Percentiles rank a stretch among this genome's conserved stretches.
These are phyloP conservation scores for Xestobium rufovillosum DNA, from an alignment of 2,888 invertebrate species.

Conservation along the genomic window DNA sequence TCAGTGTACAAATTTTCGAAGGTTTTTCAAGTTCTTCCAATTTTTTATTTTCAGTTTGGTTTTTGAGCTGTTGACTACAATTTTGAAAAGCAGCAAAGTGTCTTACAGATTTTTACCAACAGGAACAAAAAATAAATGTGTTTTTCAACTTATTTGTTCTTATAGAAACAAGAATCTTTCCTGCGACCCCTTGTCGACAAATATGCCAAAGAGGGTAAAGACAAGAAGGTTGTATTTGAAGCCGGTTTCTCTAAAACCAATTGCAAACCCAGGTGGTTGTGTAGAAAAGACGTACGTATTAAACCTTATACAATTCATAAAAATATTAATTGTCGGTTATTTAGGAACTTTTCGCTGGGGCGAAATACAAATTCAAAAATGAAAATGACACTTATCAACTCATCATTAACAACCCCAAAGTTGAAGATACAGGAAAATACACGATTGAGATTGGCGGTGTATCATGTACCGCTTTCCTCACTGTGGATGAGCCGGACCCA, in stretches of 20 bases:
- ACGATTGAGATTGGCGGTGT: slow-evolving; percentile 90
- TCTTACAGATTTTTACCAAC: slow-evolving; percentile 10
- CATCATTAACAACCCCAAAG: slow-evolving; percentile 83
- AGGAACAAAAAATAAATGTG: slow-evolving; percentile 10
- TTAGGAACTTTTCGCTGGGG: slow-evolving; percentile 90
- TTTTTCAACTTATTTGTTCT: slow-evolving; percentile 28
- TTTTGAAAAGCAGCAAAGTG: slow-evolving; percentile 32
- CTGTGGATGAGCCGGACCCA: slow-evolving; percentile 95
- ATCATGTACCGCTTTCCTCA: slow-evolving; percentile 81
- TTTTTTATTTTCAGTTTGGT: slow-evolving; percentile 33
- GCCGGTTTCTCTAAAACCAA: slow-evolving; percentile 96
- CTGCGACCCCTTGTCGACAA: slow-evolving; percentile 91
- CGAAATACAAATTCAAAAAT: slow-evolving; percentile 92
- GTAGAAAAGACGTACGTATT: slow-evolving; percentile 82
- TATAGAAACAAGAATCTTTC: slow-evolving; percentile 89
- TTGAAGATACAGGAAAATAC: slow-evolving; percentile 96
- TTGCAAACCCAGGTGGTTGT: slow-evolving; percentile 85
- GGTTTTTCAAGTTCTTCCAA: slow-evolving; percentile 26
- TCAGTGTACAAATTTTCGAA: slow-evolving; percentile 25
- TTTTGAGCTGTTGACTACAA: slow-evolving; percentile 33
- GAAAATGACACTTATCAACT: slow-evolving; percentile 88
- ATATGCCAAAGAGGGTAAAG: slow-evolving; percentile 91
- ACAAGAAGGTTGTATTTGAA: slow-evolving; percentile 89
- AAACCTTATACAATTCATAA: background rate
- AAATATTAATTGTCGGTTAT: slow-evolving; percentile 18